Percentiles rank a stretch among this genome's conserved stretches.
Conservation (phyloP, 2,888 invertebrate species). For the Aporophyla nigra region DNA sequence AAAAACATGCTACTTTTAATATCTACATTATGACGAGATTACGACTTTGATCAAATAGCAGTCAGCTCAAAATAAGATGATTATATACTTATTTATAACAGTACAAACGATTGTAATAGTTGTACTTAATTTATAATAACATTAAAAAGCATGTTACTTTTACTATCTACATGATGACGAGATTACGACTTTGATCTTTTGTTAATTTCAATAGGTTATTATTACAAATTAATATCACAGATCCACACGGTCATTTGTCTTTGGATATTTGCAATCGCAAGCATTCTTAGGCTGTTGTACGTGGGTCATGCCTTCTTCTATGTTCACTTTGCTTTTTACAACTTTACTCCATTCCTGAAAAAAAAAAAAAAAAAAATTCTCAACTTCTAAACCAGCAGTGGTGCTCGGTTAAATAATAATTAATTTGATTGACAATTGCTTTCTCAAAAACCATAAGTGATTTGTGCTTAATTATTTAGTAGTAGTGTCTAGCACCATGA, state of each 20-base stretch:
- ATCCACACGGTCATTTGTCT: slow-evolving; percentile 76
- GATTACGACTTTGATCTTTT: slow-evolving; percentile 41
- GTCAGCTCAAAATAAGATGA: not conserved
- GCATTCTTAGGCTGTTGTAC: slow-evolving; percentile 80
- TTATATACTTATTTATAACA: not conserved
- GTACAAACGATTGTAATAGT: not conserved
- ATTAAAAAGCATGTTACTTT: not conserved
- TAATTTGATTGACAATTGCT: too few relatives aligned
- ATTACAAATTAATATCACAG: slow-evolving; percentile 69
- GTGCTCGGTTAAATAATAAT: too few relatives aligned
- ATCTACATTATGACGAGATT: slow-evolving; percentile 29
- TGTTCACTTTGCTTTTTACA: slow-evolving; percentile 86
- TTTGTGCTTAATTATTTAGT: too few relatives aligned
- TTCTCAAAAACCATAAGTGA: too few relatives aligned
- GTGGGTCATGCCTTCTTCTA: slow-evolving; percentile 81
- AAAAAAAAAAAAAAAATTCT: not conserved
- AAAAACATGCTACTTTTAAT: not conserved
- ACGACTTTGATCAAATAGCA: not conserved
- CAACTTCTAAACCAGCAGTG: too few relatives aligned
- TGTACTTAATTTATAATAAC: not conserved
- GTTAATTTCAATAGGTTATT: slow-evolving; percentile 16
- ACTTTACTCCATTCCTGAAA: slow-evolving; percentile 94
- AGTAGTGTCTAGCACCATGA: too few relatives aligned
- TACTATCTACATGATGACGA: slow-evolving; percentile 17
- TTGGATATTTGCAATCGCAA: slow-evolving; percentile 75